Percentiles rank a stretch among this genome's conserved stretches.
These are phyloP conservation scores for Trachemys scripta DNA, from an alignment of 2,113 vertebrate species.

Conservation along the genomic window DNA sequence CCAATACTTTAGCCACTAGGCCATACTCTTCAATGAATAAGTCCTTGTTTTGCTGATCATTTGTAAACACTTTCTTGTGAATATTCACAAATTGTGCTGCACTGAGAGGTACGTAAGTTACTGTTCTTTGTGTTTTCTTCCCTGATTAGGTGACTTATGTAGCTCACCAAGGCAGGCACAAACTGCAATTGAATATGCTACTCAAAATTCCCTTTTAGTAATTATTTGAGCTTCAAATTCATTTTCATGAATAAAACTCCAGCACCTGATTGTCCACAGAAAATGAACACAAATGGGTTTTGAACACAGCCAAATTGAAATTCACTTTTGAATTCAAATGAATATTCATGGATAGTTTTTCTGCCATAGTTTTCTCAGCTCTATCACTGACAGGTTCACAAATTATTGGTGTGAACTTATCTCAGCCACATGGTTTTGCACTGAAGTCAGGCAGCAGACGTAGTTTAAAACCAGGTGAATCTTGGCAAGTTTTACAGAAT, in stretches of 20 bases:
- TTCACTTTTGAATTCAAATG: slow-evolving; percentile 23
- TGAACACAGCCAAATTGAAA: slow-evolving; percentile 61
- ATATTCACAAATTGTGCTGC: slow-evolving; percentile 10
- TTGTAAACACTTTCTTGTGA: neutral
- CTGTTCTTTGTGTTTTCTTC: neutral
- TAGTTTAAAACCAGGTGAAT: neutral
- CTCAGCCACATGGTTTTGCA: neutral
- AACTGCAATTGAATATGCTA: slow-evolving; percentile 17
- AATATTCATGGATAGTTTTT: slow-evolving; percentile 31
- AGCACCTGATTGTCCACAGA: slow-evolving; percentile 36
- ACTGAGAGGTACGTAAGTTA: neutral
- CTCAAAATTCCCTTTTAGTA: slow-evolving; percentile 48
- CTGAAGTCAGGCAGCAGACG: neutral
- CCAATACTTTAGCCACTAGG: neutral
- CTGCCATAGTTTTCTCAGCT: neutral
- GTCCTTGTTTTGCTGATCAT: slow-evolving; percentile 1
- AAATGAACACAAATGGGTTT: slow-evolving; percentile 54
- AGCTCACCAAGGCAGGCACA: slow-evolving; percentile 4
- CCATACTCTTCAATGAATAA: neutral
- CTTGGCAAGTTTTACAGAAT: neutral
- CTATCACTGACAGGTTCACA: neutral
- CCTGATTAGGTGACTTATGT: slow-evolving; percentile 18
- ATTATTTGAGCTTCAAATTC: slow-evolving; percentile 7
- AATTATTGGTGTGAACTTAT: neutral
- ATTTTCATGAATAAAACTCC: slow-evolving; percentile 43